Conservation (phyloP, 2,797 vertebrate species). For the Lagocephalus sceleratus region DNA sequence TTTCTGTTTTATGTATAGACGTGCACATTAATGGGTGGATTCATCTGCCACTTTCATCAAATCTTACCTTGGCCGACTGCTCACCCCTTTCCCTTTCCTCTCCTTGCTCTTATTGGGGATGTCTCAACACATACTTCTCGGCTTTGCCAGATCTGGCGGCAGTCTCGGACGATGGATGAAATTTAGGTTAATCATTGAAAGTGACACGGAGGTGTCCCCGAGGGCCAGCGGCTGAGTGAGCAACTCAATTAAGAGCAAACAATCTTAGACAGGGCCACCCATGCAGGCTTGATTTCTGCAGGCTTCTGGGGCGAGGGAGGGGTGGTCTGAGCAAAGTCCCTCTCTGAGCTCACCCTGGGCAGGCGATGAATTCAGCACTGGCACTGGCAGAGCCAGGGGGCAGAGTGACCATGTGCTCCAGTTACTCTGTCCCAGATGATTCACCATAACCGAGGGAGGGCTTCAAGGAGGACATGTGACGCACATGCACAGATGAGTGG, state of each 20-base stretch:
- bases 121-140: slow-evolving; percentile 68
- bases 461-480: slow-evolving; percentile 59
- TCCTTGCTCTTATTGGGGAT: slow-evolving; percentile 58
- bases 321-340: slow-evolving; percentile 49
- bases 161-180: slow-evolving; percentile 67
- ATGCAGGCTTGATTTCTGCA: slow-evolving; percentile 53
- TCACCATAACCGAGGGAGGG: slow-evolving; percentile 61
- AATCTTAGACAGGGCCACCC: slow-evolving; percentile 66
- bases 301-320: slow-evolving; percentile 48
- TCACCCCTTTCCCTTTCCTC: slow-evolving; percentile 34
- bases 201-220: slow-evolving; percentile 76
- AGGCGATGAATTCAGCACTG: slow-evolving; percentile 51
- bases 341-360: slow-evolving; percentile 53
- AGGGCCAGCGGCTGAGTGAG: slow-evolving; percentile 75
- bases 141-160: slow-evolving; percentile 71
- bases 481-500: slow-evolving; percentile 59
- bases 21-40: slow-evolving; percentile 43
- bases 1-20: slow-evolving; percentile 50
- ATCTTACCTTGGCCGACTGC: slow-evolving; percentile 43
- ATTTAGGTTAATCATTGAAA: slow-evolving; percentile 80
- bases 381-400: slow-evolving; percentile 59
- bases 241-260: slow-evolving; percentile 81
- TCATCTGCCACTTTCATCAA: slow-evolving; percentile 51
- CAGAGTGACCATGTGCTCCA: slow-evolving; percentile 72
- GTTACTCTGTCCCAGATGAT: slow-evolving; percentile 73